Evolutionary conservation across 2,888 invertebrate species (phyloP), one percentile per base, ranked within the genome.

Genomic region (Cetonia aurata): DNA sequence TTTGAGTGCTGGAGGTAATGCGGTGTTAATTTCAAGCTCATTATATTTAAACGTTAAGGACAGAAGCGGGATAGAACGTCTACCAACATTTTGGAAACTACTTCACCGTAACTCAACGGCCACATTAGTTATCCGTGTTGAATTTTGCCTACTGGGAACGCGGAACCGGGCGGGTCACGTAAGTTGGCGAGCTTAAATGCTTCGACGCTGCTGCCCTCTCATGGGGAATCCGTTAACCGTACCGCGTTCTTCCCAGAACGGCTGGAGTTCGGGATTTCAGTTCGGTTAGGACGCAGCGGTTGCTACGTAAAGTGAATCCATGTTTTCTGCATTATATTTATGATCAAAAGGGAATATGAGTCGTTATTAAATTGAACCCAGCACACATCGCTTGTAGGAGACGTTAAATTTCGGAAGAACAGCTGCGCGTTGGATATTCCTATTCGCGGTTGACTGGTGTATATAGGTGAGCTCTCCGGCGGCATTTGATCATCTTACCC

Each of bases 161-260:
- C 19, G 25, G 12, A 52, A 25, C 52, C 25, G 52, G 10, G 19
- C 25, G 52, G 25, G 52, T 52, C 52, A 19, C 52, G 52, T 52
- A 52, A 52, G 25, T 52, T 25, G 52, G 52, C 52, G 52, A 52
- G 52, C 52, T 52, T 52, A 52, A 52, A 52, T 52, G 52, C 19
- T 52, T 52, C 52, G 52, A 25, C 52, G 52, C 10, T 37, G 37
- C 52, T 19, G 25, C 52, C 52, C 66, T 66, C 66, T 53, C 66
- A 15, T 66, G 66, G 66, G 66, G 66, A 52, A 66, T 52, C 52
- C 66, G 44, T 19, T 53, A 66, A 66, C 52, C 66, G 25, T 52
- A 25, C n/a, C 50, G 25, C 25, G 19, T 17, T 15, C 17, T 8
- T 17, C 50, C 13, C 25, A 17, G 19, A 37, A 52, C 13, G 10